Conservation (phyloP, 2,888 invertebrate species). For the Spodoptera picta region DNA sequence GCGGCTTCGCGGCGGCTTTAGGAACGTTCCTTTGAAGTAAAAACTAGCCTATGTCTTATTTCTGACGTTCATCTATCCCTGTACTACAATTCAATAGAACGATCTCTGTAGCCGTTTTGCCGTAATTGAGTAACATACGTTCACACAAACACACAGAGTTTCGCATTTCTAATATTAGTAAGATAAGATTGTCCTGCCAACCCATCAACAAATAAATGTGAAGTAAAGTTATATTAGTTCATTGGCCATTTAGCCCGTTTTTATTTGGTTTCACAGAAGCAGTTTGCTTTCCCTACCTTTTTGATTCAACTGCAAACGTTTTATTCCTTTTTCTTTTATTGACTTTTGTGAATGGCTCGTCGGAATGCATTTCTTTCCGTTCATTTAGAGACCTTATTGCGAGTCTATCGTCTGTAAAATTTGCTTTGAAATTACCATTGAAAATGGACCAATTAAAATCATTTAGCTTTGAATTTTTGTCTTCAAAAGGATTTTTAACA, state of each 20-base stretch:
- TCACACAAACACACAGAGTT: too few relatives aligned
- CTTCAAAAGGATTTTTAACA: too few relatives aligned
- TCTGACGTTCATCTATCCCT: too few relatives aligned
- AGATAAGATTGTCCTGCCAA: too few relatives aligned
- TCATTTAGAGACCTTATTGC: slow-evolving; percentile 15
- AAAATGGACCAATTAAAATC: background rate
- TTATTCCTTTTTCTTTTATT: slow-evolving; percentile 42
- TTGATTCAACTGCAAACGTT: slow-evolving; percentile 38
- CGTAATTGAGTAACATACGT: too few relatives aligned
- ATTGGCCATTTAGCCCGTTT: slow-evolving; percentile 40
- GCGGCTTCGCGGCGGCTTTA: too few relatives aligned
- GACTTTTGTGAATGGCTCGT: slow-evolving; percentile 20
- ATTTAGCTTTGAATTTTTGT: background rate
- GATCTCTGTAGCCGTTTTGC: too few relatives aligned
- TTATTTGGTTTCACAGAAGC: slow-evolving; percentile 50
- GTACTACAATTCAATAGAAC: too few relatives aligned
- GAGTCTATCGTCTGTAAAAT: background rate
- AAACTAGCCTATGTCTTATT: too few relatives aligned
- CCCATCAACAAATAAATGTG: too few relatives aligned
- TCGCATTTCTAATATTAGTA: too few relatives aligned
- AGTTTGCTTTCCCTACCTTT: slow-evolving; percentile 34
- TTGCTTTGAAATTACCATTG: slow-evolving; percentile 1
- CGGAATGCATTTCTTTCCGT: slow-evolving; percentile 25
- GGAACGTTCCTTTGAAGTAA: too few relatives aligned
- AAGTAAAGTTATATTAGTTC: slow-evolving; percentile 42